phyloP scores from a whole-genome alignment of 1,140 invertebrate species.

The Papilio glaucus region DNA sequence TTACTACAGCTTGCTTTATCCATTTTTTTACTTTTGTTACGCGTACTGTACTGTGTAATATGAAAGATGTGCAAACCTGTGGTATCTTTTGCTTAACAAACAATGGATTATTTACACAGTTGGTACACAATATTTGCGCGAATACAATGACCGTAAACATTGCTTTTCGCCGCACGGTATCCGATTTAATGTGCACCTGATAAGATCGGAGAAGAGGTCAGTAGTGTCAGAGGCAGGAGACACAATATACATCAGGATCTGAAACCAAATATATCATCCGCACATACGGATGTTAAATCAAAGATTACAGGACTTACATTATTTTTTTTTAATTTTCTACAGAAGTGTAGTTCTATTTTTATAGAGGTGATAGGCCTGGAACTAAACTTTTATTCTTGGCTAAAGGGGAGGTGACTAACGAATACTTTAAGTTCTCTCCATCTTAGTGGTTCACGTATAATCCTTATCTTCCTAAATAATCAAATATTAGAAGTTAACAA shows the following conservation, averaged over 20 bases:
- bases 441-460: neutral
- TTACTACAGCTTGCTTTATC: neutral
- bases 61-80: neutral
- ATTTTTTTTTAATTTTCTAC: neutral
- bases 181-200: slow-evolving; percentile 15
- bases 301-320: neutral
- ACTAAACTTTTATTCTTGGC: no score
- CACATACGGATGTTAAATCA: neutral
- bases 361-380: no score
- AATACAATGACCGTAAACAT: slow-evolving; percentile 13
- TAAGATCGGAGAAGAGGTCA: slow-evolving; percentile 16
- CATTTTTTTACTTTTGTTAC: neutral
- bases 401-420: neutral
- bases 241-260: slow-evolving; percentile 9
- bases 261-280: neutral
- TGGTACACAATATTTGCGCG: neutral
- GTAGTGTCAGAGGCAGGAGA: neutral
- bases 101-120: slow-evolving; percentile 14
- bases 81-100: neutral
- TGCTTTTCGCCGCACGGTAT: slow-evolving; percentile 1
- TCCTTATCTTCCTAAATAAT: slow-evolving; percentile 10
- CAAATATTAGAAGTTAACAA: slow-evolving; percentile 27
- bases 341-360: no score
- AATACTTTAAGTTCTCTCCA: neutral
- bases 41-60: neutral